Evolutionary conservation across 2,113 vertebrate species (phyloP), one percentile per base, ranked within the genome.

Genomic region (Ondatra zibethicus): DNA sequence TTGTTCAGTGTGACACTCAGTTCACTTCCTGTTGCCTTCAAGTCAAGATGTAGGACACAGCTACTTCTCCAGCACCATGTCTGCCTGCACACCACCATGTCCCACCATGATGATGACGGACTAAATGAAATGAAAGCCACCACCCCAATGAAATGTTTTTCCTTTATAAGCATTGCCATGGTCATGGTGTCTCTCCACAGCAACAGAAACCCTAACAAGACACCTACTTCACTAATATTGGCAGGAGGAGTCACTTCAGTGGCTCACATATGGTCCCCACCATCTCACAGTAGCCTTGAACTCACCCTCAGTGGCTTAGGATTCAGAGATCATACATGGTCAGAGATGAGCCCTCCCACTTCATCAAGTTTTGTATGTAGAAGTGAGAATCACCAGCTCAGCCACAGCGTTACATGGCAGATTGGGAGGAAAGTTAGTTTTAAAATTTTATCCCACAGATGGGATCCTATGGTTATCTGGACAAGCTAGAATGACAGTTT

Each of bases 381-480:
- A 65, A 16, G 9, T 33, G 50, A 75, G 33, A 27, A 47, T 29
- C 58, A 65, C 9, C 0, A 36, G 14, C 73, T 63, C n/a, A 77
- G 52, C 23, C 3, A 7, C 73, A 52, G 42, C 1, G 29, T 66
- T 31, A 86, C 70, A 42, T n/a, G 27, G 78, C 29, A 76, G 50
- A 23, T 52, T 63, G 3, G 25, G 21, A n/a, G 76, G 55, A 21
- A 47, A 55, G 45, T 17, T 81, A 27, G 42, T 50, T 55, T 96
- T 84, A 85, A 58, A 65, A 80, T 76, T 47, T 92, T 88, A 84
- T 89, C 61, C 75, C 77, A 70, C 87, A 90, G 72, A 93, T 19
- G 52, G 29, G 89, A 86, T 36, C 65, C 61, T 2, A 3, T 4
- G 23, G 85, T 77, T 42, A 88, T 36, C 33, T 9, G 76, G 82